Evolutionary conservation across 2,113 vertebrate species (phyloP), one percentile per base, ranked within the genome.

Genomic region (Galbula dea): DNA sequence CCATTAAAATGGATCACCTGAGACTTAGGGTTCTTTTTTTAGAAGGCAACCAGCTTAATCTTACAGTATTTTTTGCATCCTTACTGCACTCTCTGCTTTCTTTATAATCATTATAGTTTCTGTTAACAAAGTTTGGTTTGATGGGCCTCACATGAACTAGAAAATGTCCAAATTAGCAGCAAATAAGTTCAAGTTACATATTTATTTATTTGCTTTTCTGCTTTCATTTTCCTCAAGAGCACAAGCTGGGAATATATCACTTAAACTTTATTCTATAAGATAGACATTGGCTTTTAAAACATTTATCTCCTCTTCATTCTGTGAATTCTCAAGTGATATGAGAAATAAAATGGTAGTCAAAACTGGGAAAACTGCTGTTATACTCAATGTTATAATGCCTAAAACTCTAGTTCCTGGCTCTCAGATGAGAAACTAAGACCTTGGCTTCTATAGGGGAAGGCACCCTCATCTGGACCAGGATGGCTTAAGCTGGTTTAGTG

Each of bases 211-310:
- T 52, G 6, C 3, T 58, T 77, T 81, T 22, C 23, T 37, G 15
- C 32, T 84, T 85, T 84, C 3, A 9, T 72, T 76, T 89, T 85
- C 9, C 67, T 82, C 20, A 36, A 73, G 20, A 61, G 5, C 10
- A n/a, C 1, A 4, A 79, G 3, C 9, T 52, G 12, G 21, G 23
- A 78, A 2, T 0, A 0, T 43, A 48, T 15, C 1, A 8, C 9
- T 51, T 65, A 72, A 37, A 61, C 12, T 66, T 88, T 63, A 36
- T 57, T 72, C 45, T 57, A 6, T n/a, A 32, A 69, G 10, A 4
- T 3, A 2, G 8, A 45, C 16, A 41, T 22, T 41, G 13, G 3
- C 18, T 82, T 93, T 94, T 63, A 84, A 83, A 80, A 63, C 6
- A 43, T 74, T 88, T 86, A 5, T 6, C 4, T 29, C 2, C 24